Conservation (phyloP, 2,797 vertebrate species). For the Myripristis murdjan region DNA sequence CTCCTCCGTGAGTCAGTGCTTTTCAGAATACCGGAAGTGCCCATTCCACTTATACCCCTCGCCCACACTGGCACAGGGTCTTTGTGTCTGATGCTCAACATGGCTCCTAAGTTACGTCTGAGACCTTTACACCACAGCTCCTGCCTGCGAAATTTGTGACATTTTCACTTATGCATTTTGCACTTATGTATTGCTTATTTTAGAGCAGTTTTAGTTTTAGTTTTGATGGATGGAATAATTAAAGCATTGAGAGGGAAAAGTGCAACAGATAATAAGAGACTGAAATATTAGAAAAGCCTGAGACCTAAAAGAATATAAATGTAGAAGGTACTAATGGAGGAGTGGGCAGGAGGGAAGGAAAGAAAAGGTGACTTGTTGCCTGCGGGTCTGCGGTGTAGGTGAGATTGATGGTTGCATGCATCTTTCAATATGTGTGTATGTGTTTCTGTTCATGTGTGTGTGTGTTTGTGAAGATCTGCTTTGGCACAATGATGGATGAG, state of each 20-base stretch:
- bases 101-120: slow-evolving; percentile 21
- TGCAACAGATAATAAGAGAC: neutral
- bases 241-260: slow-evolving; percentile 1
- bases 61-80: slow-evolving; percentile 53
- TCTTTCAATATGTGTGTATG: neutral
- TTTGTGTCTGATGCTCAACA: slow-evolving; percentile 17
- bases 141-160: no score
- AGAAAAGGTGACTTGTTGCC: neutral
- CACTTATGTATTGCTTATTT: neutral
- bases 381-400: neutral
- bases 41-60: slow-evolving; percentile 53
- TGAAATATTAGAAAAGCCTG: no score
- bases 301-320: no score
- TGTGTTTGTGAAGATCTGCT: slow-evolving; percentile 27
- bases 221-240: slow-evolving; percentile 7
- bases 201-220: slow-evolving; percentile 2
- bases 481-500: slow-evolving; percentile 36
- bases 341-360: neutral
- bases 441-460: slow-evolving; percentile 20
- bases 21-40: slow-evolving; percentile 61
- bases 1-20: slow-evolving; percentile 59
- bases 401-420: neutral
- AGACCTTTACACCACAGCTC: slow-evolving; percentile 8
- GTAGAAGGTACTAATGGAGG: neutral
- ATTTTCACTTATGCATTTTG: slow-evolving; percentile 18